Conservation (phyloP, 2,888 invertebrate genomes). For the Tuta absoluta region DNA sequence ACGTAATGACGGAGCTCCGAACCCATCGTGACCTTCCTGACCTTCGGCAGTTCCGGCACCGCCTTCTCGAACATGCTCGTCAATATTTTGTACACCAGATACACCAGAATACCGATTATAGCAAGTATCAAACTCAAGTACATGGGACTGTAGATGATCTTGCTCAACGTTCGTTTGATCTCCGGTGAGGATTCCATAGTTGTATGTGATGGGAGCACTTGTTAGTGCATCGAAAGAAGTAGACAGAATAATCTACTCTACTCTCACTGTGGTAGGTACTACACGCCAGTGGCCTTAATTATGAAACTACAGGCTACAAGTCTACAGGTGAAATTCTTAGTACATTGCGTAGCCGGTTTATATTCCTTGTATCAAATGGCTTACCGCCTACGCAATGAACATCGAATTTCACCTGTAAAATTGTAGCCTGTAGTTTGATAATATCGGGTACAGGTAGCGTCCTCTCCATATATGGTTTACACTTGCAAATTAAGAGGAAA, state of each 20-base stretch:
- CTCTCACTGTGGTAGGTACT: too few species aligned
- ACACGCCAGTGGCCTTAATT: too few species aligned
- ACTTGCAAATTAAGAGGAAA: conserved; percentile 21
- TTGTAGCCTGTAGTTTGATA: too few species aligned
- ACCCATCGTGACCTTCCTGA: conserved; percentile 94
- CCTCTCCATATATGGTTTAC: too few species aligned
- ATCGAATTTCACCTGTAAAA: too few species aligned
- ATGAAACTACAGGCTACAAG: too few species aligned
- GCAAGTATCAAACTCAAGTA: conserved; percentile 84
- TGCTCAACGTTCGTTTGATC: conserved; percentile 42
- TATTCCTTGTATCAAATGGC: too few species aligned
- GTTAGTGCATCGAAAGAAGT: conserved; percentile 9
- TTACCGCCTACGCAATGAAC: too few species aligned
- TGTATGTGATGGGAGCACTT: background rate
- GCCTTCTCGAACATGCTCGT: conserved; percentile 66
- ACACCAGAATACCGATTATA: conserved; percentile 83
- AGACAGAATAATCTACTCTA: conserved; percentile 15
- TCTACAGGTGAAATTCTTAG: too few species aligned
- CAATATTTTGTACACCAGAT: conserved; percentile 86
- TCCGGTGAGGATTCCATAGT: conserved; percentile 66
- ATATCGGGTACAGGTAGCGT: too few species aligned
- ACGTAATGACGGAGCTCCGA: conserved; percentile 93
- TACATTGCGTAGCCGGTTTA: too few species aligned
- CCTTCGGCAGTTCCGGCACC: conserved; percentile 83
- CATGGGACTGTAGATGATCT: conserved; percentile 83